These are phyloP conservation scores for Chamaedrilus cognettii DNA, from an alignment of 2,888 invertebrate genomes.

Conservation along the genomic window DNA sequence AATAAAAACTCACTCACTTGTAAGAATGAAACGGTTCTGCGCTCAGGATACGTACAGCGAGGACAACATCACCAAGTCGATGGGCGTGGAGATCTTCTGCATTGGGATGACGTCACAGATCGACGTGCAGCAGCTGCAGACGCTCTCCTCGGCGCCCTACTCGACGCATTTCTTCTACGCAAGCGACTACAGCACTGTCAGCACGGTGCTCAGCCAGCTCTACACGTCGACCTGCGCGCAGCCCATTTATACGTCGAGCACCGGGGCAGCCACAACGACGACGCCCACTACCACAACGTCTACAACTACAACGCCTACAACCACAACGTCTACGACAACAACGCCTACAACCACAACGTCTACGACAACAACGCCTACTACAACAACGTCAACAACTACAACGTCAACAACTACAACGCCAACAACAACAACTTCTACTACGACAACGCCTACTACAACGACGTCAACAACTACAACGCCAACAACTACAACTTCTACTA, in stretches of 20 bases:
- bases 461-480: slow-evolving; percentile 30
- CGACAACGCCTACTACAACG: slow-evolving; percentile 30
- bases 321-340: slow-evolving; percentile 26
- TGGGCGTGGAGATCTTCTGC: slow-evolving; percentile 25
- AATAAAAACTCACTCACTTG: no score
- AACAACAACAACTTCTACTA: slow-evolving; percentile 26
- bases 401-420: slow-evolving; percentile 30
- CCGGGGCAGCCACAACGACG: slow-evolving; percentile 5
- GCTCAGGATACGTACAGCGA: slow-evolving; percentile 24
- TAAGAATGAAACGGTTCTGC: no score
- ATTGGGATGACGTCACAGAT: slow-evolving; percentile 30
- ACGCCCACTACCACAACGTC: slow-evolving; percentile 17
- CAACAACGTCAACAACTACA: slow-evolving; percentile 28
- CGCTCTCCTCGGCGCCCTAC: slow-evolving; percentile 13
- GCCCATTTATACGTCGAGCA: background rate
- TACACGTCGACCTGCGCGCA: slow-evolving; percentile 14
- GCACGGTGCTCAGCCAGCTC: slow-evolving; percentile 6
- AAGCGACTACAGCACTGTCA: slow-evolving; percentile 13
- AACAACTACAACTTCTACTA: slow-evolving; percentile 27
- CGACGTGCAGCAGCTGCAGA: slow-evolving; percentile 19
- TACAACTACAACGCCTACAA: slow-evolving; percentile 22
- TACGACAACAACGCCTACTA: slow-evolving; percentile 21
- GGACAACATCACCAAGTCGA: slow-evolving; percentile 22
- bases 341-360: slow-evolving; percentile 20
- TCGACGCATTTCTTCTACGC: slow-evolving; percentile 22